Conservation (phyloP, 2,888 invertebrate genomes). For the Leptinotarsa peninsularis region DNA sequence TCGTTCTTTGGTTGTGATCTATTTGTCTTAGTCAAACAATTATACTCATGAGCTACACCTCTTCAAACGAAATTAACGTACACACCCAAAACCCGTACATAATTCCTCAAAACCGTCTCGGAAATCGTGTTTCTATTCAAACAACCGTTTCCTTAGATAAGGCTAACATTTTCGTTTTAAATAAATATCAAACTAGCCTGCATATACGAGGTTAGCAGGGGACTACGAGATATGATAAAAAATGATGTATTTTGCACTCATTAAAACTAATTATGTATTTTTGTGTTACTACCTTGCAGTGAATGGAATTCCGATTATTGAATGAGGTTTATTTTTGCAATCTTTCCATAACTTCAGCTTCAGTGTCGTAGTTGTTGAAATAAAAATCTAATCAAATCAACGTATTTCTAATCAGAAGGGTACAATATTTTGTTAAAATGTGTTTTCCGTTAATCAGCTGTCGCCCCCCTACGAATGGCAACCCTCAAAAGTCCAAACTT, state of each 20-base stretch:
- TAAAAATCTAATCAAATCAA: background rate
- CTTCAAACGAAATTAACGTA: conserved; percentile 17
- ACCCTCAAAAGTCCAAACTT: too few relatives aligned
- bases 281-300: conserved; percentile 21
- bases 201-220: conserved; percentile 9
- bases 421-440: background rate
- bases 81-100: conserved; percentile 14
- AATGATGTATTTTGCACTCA: conserved; percentile 29
- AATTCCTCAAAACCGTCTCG: conserved; percentile 37
- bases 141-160: conserved; percentile 59
- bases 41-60: conserved; percentile 12
- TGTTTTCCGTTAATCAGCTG: too few relatives aligned
- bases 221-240: conserved; percentile 25
- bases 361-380: background rate
- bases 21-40: conserved; percentile 14
- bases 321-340: background rate
- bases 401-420: background rate
- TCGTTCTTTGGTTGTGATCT: conserved; percentile 5
- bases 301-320: background rate
- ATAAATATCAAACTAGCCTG: conserved; percentile 20
- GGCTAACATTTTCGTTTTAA: conserved; percentile 36
- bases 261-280: conserved; percentile 33
- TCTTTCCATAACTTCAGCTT: background rate
- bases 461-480: too few relatives aligned
- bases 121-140: conserved; percentile 48